A percentile compares a stretch with the other conserved stretches of the same genome.
Conservation (phyloP, 2,888 invertebrate genomes). For the Sesamia inferens region DNA sequence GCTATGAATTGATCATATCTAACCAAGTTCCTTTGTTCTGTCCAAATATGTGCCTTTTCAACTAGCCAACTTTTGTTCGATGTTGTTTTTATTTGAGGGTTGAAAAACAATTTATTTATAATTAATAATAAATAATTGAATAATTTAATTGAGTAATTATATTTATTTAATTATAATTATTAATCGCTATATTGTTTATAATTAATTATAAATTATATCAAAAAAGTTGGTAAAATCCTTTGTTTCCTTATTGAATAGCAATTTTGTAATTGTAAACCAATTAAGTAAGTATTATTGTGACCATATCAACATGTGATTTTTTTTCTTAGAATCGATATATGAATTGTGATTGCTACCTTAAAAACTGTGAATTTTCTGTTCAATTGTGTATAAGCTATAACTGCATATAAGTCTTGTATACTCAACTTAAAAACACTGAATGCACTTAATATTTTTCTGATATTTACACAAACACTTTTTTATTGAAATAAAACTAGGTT, state of each 20-base stretch:
- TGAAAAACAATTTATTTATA: conserved; percentile 20
- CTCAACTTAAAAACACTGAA: conserved; percentile 29
- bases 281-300: conserved; percentile 52
- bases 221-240: conserved; percentile 16
- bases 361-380: conserved; percentile 21
- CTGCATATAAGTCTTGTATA: conserved; percentile 51
- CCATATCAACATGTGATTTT: conserved; percentile 60
- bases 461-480: conserved; percentile 47
- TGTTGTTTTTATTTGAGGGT: conserved; percentile 15
- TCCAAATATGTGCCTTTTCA: conserved; percentile 76
- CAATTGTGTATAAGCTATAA: conserved; percentile 26
- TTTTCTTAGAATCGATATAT: conserved; percentile 36
- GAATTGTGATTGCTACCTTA: conserved; percentile 34
- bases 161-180: neutral
- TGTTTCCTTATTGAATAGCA: conserved; percentile 23
- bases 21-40: conserved; percentile 73
- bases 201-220: conserved; percentile 7
- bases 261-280: conserved; percentile 34
- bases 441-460: conserved; percentile 45
- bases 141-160: neutral
- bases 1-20: conserved; percentile 64
- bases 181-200: neutral
- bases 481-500: conserved; percentile 33
- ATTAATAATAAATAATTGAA: neutral
- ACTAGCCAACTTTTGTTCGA: conserved; percentile 48